Evolutionary conservation across 1,140 invertebrate species (phyloP).

Genomic region (Ptiloglossa arizonensis): DNA sequence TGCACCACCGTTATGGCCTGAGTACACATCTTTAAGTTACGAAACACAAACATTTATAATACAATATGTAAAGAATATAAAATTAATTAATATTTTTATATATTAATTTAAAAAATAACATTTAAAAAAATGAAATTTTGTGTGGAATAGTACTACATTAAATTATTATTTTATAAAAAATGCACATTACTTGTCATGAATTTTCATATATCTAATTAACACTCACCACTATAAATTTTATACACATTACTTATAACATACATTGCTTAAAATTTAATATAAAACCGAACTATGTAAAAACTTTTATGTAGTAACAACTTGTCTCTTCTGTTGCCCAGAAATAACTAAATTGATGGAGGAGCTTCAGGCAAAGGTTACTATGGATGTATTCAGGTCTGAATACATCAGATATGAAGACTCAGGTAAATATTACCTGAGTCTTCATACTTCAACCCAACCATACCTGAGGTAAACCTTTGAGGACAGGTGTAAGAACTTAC

Average conservation of each 20-base stretch:
- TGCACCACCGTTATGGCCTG: constrained; percentile 71
- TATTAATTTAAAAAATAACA: background rate
- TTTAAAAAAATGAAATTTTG: background rate
- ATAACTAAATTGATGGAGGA: background rate
- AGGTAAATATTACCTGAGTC: constrained; percentile 3
- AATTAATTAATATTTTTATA: background rate
- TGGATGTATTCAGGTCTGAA: too few species aligned
- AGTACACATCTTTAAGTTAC: constrained; percentile 70
- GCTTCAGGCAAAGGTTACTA: background rate
- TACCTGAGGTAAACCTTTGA: background rate
- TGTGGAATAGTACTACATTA: background rate
- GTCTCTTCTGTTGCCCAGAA: too few species aligned
- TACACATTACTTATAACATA: constrained; percentile 13
- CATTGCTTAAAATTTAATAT: background rate
- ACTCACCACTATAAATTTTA: constrained; percentile 19
- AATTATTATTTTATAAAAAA: background rate
- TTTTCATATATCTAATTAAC: background rate
- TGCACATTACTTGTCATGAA: background rate
- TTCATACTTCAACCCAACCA: background rate
- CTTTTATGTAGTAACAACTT: background rate
- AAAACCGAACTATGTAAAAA: background rate
- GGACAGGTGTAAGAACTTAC: background rate
- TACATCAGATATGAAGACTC: too few species aligned
- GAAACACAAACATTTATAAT: background rate
- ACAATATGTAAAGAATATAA: background rate